Base-by-base conservation (phyloP, 2,113 vertebrate genomes). In the Paedocypris sp. region DNA sequence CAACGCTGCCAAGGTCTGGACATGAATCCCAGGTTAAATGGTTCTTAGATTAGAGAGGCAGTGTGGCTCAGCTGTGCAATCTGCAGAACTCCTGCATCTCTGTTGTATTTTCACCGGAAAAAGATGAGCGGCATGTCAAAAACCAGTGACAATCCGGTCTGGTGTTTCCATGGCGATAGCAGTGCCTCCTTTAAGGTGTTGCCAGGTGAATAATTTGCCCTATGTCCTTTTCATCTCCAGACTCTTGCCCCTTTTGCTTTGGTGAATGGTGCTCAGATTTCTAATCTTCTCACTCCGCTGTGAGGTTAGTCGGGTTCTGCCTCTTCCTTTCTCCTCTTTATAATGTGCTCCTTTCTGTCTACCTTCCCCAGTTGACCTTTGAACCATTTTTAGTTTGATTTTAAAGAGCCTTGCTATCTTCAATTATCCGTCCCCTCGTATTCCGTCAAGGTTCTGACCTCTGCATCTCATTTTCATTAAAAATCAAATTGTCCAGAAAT, bases 401-500 rank as follows among this genome's bases (percentile, higher is more conserved):
- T 10, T 33, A 28, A n/a, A 19, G 4, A 13, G 35, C 31, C 59
- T 26, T 23, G 20, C 59, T 19, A 26, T 16, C 35, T 43, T 38
- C 33, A 29, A 41, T 19, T 26, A 39, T 16, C 31, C 13, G 13
- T 13, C 26, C 13, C 19, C 42, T 25, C 31, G 16, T 57, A 32
- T 38, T 9, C 41, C 31, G 28, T 39, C 23, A 20, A 36, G 25
- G 7, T 20, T 9, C 25, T 12, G n/a, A 33, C 22, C 31, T 33
- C 31, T 12, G 10, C 45, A 25, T 29, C 38, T 66, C 49, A 39
- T 52, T 72, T 64, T 68, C 62, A 49, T 80, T 76, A 61, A 66
- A 62, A 82, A 73, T 74, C 75, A 72, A 75, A 77, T 81, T 79
- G 80, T 61, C 61, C 71, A 80, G 76, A 80, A 77, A 77, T 81